Base-by-base conservation (phyloP, 2,113 vertebrate species). In the Seriola rivoliana region DNA sequence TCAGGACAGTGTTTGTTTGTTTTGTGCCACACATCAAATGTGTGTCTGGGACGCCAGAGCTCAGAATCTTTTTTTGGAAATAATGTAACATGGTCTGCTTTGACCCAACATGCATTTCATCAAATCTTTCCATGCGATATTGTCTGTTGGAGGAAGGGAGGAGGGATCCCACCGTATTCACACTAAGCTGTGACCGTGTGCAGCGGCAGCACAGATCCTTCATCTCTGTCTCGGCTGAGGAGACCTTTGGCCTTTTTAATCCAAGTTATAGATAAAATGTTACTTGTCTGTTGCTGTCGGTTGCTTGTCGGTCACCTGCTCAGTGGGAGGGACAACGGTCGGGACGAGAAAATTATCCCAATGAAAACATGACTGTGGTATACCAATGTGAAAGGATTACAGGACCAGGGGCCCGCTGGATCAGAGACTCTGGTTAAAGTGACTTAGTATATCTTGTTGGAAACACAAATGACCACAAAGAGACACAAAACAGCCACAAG, bases 31-130 rank as follows among this genome's bases (percentile, higher is more conserved):
- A 79, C 46, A 75, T 64, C 36, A 42, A 8, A 62, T 82, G 52
- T 66, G 19, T 23, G 17, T 81, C 14, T 40, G n/a, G 32, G 36
- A 58, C 17, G 23, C 29, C 54, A n/a, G 50, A 29, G 25, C 3
- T 7, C 50, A 66, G 59, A 68, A 65, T 74, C 52, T 65, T 73
- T 13, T 29, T 3, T 2, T 5, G 46, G 38, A 62, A 65, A 81
- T 71, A 21, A 79, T 44, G 25, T 74, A 36, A 76, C 71, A 79
- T 4, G 59, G n/a, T 69, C 11, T 17, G 64, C 73, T 89, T 64
- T 75, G 78, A 78, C 11, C 42, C 8, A 46, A 80, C 85, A 78
- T 58, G 72, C 21, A 58, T 62, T 71, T 70, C 64, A 75, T 85
- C 63, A 71, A 68, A 81, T 88, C 54, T 71, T 38, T 46, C 71